These are phyloP conservation scores for Papilio protenor DNA, from an alignment of 2,888 invertebrate species.

Conservation along the genomic window DNA sequence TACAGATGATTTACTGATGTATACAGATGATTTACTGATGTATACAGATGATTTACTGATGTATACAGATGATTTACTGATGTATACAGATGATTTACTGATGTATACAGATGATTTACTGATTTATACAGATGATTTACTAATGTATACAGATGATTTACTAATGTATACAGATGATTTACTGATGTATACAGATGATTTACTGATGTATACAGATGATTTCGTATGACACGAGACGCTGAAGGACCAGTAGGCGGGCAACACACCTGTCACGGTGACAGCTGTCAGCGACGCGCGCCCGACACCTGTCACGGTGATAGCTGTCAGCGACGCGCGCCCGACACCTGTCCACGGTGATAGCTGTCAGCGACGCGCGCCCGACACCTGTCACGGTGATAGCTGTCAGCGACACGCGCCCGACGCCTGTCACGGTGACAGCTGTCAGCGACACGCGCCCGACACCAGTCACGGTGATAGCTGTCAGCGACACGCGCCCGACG, in stretches of 20 bases:
- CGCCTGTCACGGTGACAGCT: too few relatives aligned
- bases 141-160: too few relatives aligned
- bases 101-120: too few relatives aligned
- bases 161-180: too few relatives aligned
- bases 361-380: too few relatives aligned
- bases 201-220: not conserved
- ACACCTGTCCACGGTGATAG: too few relatives aligned
- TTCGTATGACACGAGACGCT: conserved; percentile 89
- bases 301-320: conserved; percentile 46
- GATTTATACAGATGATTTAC: too few relatives aligned
- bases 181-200: not conserved
- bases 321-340: conserved; percentile 42
- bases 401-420: conserved; percentile 39
- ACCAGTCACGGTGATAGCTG: conserved; percentile 46
- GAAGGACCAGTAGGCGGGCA: conserved; percentile 71
- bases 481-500: conserved; percentile 35
- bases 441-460: too few relatives aligned
- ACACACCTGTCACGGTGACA: conserved; percentile 47
- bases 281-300: conserved; percentile 40
- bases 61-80: too few relatives aligned
- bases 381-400: conserved; percentile 46
- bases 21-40: too few relatives aligned
- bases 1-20: conserved; percentile 1
- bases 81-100: conserved; percentile 6
- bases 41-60: too few relatives aligned